Conservation (phyloP, 2,888 invertebrate species). For the Trypoxylon attenuatum region DNA sequence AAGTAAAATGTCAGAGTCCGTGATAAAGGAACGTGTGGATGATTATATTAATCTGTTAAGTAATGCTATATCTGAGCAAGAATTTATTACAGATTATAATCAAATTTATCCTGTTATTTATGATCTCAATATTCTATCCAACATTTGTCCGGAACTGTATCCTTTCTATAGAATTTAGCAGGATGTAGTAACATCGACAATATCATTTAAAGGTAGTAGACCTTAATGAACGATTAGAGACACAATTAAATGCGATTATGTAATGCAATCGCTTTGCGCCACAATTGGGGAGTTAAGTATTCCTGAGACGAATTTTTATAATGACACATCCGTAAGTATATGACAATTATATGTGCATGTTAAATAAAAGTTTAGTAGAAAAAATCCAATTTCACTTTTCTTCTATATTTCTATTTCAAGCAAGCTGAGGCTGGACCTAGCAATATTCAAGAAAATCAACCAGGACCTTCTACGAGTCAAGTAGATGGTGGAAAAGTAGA, state of each 20-base stretch:
- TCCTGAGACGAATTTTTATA: background rate
- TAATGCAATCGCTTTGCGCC: slow-evolving; percentile 45
- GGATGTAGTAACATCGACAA: too few species aligned
- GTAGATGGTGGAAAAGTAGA: slow-evolving; percentile 3
- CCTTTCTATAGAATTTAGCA: slow-evolving; percentile 72
- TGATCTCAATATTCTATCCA: slow-evolving; percentile 81
- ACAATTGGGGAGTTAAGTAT: slow-evolving; percentile 25
- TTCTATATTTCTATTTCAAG: slow-evolving; percentile 38
- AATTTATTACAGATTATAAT: slow-evolving; percentile 83
- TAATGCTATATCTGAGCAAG: slow-evolving; percentile 76
- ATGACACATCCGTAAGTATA: slow-evolving; percentile 21
- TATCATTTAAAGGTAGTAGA: too few species aligned
- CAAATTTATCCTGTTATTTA: slow-evolving; percentile 79
- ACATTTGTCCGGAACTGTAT: slow-evolving; percentile 82
- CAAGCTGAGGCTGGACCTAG: slow-evolving; percentile 49
- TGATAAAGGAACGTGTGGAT: slow-evolving; percentile 67
- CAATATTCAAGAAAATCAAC: slow-evolving; percentile 24
- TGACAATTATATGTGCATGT: background rate
- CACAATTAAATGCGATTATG: slow-evolving; percentile 74
- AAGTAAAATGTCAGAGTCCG: slow-evolving; percentile 54
- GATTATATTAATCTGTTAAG: slow-evolving; percentile 75
- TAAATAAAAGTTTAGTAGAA: background rate
- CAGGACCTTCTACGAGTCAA: slow-evolving; percentile 4
- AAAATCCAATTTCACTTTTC: background rate
- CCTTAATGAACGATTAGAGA: slow-evolving; percentile 73